These are phyloP conservation scores for Chloroceryle aenea DNA, from an alignment of 2,113 vertebrate species.

Conservation along the genomic window DNA sequence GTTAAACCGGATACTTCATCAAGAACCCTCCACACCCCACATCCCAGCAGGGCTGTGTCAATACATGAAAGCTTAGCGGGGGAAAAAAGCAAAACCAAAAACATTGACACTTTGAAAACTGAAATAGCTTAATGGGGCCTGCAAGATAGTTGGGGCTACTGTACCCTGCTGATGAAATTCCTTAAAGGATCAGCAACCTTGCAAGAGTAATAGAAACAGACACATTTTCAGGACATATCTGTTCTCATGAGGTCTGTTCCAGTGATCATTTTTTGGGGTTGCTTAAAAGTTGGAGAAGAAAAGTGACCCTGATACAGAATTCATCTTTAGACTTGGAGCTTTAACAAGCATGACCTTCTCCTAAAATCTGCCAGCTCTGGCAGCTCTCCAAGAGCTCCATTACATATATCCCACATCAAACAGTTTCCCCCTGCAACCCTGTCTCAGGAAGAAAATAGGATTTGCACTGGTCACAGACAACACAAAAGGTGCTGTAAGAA, in stretches of 20 bases:
- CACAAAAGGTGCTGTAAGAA: slow-evolving; percentile 16
- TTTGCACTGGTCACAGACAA: not conserved
- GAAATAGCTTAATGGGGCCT: not conserved
- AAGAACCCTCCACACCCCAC: not conserved
- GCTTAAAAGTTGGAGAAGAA: not conserved
- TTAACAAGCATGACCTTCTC: not conserved
- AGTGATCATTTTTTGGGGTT: not conserved
- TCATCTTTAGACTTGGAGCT: not conserved
- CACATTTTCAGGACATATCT: not conserved
- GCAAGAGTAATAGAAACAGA: not conserved
- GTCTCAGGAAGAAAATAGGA: slow-evolving; percentile 14
- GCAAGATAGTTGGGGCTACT: not conserved
- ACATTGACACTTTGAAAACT: not conserved
- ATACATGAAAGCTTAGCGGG: not conserved
- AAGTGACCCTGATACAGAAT: not conserved
- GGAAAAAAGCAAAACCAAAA: not conserved
- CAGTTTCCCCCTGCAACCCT: not conserved
- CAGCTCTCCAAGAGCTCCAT: not conserved
- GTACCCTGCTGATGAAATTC: not conserved
- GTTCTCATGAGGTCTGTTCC: not conserved
- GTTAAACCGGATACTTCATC: not conserved
- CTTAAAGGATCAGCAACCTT: not conserved
- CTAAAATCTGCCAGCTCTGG: not conserved
- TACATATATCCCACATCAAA: not conserved
- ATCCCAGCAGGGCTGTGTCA: not conserved